Evolutionary conservation across 2,888 invertebrate species (phyloP).

Genomic region (Zhuqinia jingwanae): DNA sequence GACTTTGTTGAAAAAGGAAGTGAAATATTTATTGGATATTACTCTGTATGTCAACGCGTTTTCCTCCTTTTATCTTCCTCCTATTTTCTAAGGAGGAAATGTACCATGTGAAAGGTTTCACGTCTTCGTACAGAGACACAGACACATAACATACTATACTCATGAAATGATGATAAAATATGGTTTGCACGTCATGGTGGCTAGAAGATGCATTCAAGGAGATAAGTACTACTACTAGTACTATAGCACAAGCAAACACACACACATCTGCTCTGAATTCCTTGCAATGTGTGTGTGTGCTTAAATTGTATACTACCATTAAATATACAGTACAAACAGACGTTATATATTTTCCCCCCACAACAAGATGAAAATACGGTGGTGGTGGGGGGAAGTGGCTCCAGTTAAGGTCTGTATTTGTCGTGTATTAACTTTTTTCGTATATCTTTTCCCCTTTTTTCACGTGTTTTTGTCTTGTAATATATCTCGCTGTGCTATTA

Average conservation of each 20-base stretch:
- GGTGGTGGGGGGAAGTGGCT: neutral
- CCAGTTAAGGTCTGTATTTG: too few species aligned
- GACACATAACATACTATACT: neutral
- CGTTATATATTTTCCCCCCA: constrained; percentile 3
- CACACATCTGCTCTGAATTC: neutral
- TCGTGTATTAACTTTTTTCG: neutral
- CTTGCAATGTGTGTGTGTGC: neutral
- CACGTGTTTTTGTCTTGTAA: constrained; percentile 28
- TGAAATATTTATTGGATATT: constrained; percentile 67
- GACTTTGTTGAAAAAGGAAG: constrained; percentile 12
- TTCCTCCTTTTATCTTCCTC: neutral
- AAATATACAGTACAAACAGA: neutral
- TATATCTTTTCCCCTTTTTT: neutral
- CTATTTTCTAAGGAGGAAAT: constrained; percentile 34
- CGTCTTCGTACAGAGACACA: constrained; percentile 16
- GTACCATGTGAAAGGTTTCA: constrained; percentile 61
- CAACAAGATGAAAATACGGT: constrained; percentile 1
- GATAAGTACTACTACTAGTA: too few species aligned
- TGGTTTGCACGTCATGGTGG: neutral
- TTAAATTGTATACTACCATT: neutral
- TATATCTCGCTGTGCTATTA: constrained; percentile 46
- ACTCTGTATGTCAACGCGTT: constrained; percentile 49
- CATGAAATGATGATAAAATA: constrained; percentile 59
- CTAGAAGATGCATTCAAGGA: too few species aligned
- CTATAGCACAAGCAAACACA: neutral